Evolutionary conservation across 2,113 vertebrate genomes (phyloP), one percentile per base, ranked within the genome.

Genomic region (Callopanchax toddi): DNA sequence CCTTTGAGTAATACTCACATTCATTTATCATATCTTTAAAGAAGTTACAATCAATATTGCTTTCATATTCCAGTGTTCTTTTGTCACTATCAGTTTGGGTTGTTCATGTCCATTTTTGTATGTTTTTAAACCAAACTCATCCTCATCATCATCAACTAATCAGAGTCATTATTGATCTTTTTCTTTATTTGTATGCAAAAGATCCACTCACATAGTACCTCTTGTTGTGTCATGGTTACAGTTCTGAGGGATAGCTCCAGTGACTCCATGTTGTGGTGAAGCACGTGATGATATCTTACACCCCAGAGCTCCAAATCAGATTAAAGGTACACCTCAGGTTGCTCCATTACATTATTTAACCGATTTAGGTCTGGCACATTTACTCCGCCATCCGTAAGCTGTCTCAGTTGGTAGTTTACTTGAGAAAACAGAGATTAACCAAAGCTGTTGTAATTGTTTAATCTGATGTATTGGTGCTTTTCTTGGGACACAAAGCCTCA

Each of bases 321-420:
- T 89, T 87, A 76, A 29, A 61, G 39, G 72, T 81, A 81, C 43
- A 53, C 53, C 66, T 62, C 56, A 65, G 60, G 74, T 76, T 68
- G 57, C 40, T 56, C 42, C 21, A 23, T 44, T 59, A 48, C 64
- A 50, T 52, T 55, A 48, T 64, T 53, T 53, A 75, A 5, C 2
- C 46, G 42, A 68, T 78, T 88, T 70, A 61, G 9, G 42, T 61
- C 62, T 60, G 76, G 64, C 84, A 82, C 40, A 42, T 63, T 60
- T 34, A 15, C 46, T 65, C 71, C 53, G 64, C 71, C 83, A 78
- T 60, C 74, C 51, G 37, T 87, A 86, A 89, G 80, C 85, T 67
- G 39, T 73, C 46, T 29, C 58, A 81, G 82, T 66, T 83, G 58
- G 68, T 73, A 73, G 83, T 87, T 90, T 71, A 84, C 39, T 72